Percentiles rank a stretch among this genome's conserved stretches.
These are phyloP conservation scores for Xylocopa sonorina DNA, from an alignment of 1,140 invertebrate genomes.

Conservation along the genomic window DNA sequence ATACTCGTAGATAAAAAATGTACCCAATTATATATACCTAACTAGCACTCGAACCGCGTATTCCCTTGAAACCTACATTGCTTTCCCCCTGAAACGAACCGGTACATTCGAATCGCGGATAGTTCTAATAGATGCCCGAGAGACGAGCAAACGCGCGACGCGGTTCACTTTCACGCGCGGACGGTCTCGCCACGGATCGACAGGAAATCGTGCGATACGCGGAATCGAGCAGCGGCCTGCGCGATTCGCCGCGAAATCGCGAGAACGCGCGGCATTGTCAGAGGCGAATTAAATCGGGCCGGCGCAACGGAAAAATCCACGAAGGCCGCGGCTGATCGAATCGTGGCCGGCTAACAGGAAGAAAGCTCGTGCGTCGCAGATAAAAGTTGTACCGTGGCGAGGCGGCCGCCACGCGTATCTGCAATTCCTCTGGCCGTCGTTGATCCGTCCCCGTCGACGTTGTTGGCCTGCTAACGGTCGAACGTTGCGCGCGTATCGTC, in stretches of 20 bases:
- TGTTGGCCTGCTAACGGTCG: not conserved
- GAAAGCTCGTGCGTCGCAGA: slow-evolving; percentile 46
- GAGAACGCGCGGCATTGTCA: not conserved
- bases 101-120: too few relatives aligned
- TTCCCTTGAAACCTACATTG: too few relatives aligned
- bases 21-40: too few relatives aligned
- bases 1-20: too few relatives aligned
- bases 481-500: not conserved
- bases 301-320: slow-evolving; percentile 40
- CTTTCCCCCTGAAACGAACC: too few relatives aligned
- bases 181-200: too few relatives aligned
- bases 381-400: slow-evolving; percentile 11
- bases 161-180: too few relatives aligned
- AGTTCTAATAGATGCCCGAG: too few relatives aligned
- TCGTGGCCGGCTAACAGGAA: slow-evolving; percentile 39
- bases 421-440: slow-evolving; percentile 30
- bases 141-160: too few relatives aligned
- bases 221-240: too few relatives aligned
- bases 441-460: slow-evolving; percentile 8
- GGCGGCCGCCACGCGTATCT: slow-evolving; percentile 23
- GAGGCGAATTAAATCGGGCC: slow-evolving; percentile 12
- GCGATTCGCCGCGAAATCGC: not conserved
- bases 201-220: too few relatives aligned
- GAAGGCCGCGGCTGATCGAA: slow-evolving; percentile 44
- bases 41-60: too few relatives aligned